Percentiles rank a stretch among this genome's conserved stretches.
Conservation (phyloP, 2,888 invertebrate species). For the Pristionchus japonicus region DNA sequence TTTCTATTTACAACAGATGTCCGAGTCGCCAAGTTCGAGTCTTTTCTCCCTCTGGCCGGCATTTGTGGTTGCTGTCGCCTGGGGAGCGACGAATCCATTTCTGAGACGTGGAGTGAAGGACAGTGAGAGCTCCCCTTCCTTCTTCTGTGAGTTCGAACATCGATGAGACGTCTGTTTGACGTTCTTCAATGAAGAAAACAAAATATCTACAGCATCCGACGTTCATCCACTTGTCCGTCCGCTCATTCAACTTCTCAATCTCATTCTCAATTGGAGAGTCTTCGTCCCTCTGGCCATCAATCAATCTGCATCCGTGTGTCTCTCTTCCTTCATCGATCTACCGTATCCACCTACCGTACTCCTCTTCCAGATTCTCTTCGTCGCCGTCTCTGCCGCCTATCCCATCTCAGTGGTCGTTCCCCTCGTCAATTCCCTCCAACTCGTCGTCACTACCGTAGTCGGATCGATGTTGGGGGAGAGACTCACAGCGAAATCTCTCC, state of each 20-base stretch:
- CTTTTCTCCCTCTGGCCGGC: neutral
- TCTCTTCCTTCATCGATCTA: neutral
- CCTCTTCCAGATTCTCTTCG: conserved; percentile 49
- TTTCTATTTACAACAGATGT: neutral
- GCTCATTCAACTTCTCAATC: conserved; percentile 43
- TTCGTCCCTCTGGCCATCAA: conserved; percentile 53
- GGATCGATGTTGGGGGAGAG: conserved; percentile 44
- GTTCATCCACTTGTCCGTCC: conserved; percentile 33
- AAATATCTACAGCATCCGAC: neutral
- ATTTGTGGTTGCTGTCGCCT: conserved; percentile 24
- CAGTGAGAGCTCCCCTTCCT: neutral
- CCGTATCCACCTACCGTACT: neutral
- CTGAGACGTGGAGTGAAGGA: conserved; percentile 45
- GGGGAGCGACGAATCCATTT: conserved; percentile 50
- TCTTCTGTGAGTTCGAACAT: neutral
- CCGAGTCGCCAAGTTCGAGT: neutral
- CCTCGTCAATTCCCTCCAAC: conserved; percentile 50
- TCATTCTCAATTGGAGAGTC: conserved; percentile 52
- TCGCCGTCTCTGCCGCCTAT: conserved; percentile 47
- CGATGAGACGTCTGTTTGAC: neutral
- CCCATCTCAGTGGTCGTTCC: conserved; percentile 52
- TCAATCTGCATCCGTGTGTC: conserved; percentile 52
- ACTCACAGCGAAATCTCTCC: neutral
- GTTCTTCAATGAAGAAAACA: neutral
- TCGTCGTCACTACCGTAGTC: conserved; percentile 50